Evolutionary conservation across 2,113 vertebrate genomes (phyloP).

Genomic region (Ptilorrhoa leucosticta): DNA sequence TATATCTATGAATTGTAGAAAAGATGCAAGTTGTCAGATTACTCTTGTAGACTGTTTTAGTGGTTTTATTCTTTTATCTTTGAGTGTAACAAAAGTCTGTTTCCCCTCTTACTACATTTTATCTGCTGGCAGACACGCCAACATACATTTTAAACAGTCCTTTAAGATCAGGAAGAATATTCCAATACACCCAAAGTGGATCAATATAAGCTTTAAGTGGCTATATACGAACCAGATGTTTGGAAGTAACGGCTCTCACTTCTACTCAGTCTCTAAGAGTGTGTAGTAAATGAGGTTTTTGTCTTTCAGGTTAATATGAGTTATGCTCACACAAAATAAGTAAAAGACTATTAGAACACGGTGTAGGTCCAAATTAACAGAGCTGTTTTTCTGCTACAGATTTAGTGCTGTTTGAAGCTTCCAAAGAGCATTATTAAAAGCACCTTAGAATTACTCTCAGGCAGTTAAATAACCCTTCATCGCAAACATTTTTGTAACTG

Average conservation of each 20-base stretch:
- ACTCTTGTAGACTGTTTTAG: background rate
- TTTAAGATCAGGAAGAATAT: background rate
- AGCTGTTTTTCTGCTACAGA: background rate
- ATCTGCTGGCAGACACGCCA: background rate
- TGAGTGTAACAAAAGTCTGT: background rate
- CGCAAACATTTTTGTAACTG: background rate
- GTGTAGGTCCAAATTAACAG: background rate
- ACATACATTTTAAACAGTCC: background rate
- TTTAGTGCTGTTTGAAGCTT: background rate
- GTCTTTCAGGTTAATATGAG: background rate
- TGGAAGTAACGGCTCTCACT: background rate
- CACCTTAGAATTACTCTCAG: background rate
- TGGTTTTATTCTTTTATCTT: background rate
- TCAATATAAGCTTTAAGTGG: constrained; percentile 2
- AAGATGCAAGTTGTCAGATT: background rate
- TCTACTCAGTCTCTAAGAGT: background rate
- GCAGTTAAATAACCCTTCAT: background rate
- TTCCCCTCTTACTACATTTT: background rate
- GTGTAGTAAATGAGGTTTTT: background rate
- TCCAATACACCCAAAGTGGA: background rate
- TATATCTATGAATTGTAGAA: background rate
- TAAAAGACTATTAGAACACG: background rate
- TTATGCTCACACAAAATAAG: background rate
- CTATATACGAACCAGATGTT: background rate
- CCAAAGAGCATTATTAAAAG: background rate